Conservation (phyloP, 2,888 invertebrate species). For the Coleophora flavipennella region DNA sequence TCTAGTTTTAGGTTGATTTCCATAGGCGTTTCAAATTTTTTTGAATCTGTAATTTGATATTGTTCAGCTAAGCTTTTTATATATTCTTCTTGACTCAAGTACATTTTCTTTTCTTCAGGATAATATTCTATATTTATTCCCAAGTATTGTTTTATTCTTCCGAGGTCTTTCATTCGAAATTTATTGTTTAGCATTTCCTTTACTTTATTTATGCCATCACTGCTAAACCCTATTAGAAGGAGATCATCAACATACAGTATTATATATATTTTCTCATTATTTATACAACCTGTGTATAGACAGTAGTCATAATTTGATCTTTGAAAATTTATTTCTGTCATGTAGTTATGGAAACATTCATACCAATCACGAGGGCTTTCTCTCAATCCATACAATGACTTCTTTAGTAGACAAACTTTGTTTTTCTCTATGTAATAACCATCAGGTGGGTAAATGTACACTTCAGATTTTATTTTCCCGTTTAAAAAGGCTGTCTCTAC, state of each 20-base stretch:
- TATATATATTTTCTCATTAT: too few relatives aligned
- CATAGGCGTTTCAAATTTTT: constrained; percentile 14
- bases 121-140: constrained; percentile 29
- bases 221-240: too few relatives aligned
- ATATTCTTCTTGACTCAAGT: constrained; percentile 20
- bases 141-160: constrained; percentile 25
- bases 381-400: constrained; percentile 22
- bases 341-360: constrained; percentile 15
- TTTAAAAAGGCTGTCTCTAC: constrained; percentile 26
- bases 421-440: constrained; percentile 21
- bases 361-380: constrained; percentile 21
- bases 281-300: too few relatives aligned
- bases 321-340: constrained; percentile 13
- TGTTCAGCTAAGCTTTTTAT: constrained; percentile 19
- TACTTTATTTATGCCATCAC: constrained; percentile 4
- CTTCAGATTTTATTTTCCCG: constrained; percentile 18
- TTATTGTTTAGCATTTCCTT: constrained; percentile 18
- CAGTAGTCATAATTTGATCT: too few relatives aligned
- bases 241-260: too few relatives aligned
- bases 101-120: constrained; percentile 15
- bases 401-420: constrained; percentile 26
- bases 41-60: constrained; percentile 21
- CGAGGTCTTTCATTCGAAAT: constrained; percentile 26
- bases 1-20: constrained; percentile 10
- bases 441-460: constrained; percentile 24